phyloP scores from a whole-genome alignment of 1,140 invertebrate species.

The Leptinotarsa lineolata region DNA sequence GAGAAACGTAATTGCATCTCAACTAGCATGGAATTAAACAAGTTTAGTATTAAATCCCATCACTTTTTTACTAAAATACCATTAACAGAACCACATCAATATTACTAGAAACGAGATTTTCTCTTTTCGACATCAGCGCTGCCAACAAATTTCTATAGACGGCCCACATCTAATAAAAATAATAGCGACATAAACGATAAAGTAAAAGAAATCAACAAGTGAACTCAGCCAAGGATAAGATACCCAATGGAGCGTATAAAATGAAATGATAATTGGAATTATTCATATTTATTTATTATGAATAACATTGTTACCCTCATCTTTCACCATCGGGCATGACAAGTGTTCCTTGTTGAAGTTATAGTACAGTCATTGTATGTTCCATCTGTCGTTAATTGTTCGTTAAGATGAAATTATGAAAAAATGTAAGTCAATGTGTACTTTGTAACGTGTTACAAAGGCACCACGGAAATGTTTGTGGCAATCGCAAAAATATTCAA shows the following conservation, averaged over 20 bases:
- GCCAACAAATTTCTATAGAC: background rate
- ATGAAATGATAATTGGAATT: slow-evolving; percentile 7
- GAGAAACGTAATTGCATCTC: no score
- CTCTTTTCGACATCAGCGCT: background rate
- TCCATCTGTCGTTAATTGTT: no score
- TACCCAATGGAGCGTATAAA: background rate
- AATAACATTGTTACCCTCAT: slow-evolving; percentile 1
- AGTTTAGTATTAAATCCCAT: no score
- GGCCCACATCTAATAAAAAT: background rate
- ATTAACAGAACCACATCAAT: no score
- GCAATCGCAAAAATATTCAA: no score
- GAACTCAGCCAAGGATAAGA: background rate
- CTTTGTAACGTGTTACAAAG: no score
- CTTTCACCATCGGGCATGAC: background rate
- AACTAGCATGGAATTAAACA: no score
- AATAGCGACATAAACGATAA: background rate
- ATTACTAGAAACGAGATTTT: background rate
- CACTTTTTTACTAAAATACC: no score
- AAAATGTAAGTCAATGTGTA: no score
- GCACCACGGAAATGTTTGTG: no score
- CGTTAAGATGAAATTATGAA: no score
- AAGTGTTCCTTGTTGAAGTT: background rate
- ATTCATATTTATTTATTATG: background rate
- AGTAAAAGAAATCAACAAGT: slow-evolving; percentile 1
- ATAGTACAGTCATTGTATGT: background rate